These are phyloP conservation scores for Anarhynchus alexandrinus DNA, from an alignment of 2,113 vertebrate genomes.

Conservation along the genomic window DNA sequence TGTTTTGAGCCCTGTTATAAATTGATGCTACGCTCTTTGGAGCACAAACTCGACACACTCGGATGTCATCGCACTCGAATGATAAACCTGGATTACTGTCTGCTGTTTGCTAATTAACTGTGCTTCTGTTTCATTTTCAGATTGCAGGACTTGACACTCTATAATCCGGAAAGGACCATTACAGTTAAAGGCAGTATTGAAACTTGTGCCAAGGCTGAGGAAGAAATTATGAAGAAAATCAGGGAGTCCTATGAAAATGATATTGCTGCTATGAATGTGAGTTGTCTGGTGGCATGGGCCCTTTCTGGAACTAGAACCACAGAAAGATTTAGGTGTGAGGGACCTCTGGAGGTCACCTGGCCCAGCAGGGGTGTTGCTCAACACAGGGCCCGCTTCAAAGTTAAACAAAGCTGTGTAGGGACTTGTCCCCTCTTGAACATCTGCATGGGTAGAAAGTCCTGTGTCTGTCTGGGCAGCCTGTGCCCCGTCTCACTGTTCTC, in stretches of 20 bases:
- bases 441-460: background rate
- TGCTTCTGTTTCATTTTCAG: conserved; percentile 67
- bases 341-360: background rate
- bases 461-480: background rate
- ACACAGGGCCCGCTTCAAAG: accelerated
- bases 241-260: conserved; percentile 96
- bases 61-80: background rate
- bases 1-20: background rate
- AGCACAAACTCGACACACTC: accelerated
- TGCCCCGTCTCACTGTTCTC: background rate
- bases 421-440: background rate
- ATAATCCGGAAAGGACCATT: conserved; percentile 96
- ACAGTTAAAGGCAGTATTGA: conserved; percentile 91
- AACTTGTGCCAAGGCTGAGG: conserved; percentile 88
- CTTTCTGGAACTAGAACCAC: background rate
- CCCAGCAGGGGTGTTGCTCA: background rate
- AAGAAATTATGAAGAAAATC: conserved; percentile 98
- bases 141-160: conserved; percentile 94
- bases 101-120: background rate
- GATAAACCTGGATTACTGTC: background rate
- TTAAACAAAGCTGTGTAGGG: background rate
- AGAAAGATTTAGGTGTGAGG: background rate
- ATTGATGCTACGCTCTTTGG: background rate
- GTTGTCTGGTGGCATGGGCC: conserved; percentile 27
- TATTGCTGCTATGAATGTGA: conserved; percentile 97